A percentile compares a stretch with the other conserved stretches of the same genome.
These are phyloP conservation scores for Pelecanoides urinatrix DNA, from an alignment of 2,113 vertebrate species.

Conservation along the genomic window DNA sequence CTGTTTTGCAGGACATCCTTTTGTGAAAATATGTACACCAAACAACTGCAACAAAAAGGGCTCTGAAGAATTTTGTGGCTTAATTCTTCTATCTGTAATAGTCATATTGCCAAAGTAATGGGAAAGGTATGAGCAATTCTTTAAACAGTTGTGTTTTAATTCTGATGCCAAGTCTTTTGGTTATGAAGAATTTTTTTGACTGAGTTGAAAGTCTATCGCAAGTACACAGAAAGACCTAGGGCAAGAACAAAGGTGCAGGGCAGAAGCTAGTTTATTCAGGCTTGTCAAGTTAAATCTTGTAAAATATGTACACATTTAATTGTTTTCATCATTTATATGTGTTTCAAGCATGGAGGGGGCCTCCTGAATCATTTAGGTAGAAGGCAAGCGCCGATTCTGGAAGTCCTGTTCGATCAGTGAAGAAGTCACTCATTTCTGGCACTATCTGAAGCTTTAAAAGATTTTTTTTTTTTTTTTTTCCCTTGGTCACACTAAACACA, in stretches of 20 bases:
- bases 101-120: slow-evolving; percentile 19
- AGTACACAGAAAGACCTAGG: slow-evolving; percentile 59
- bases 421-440: neutral
- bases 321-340: slow-evolving; percentile 50
- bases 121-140: slow-evolving; percentile 50
- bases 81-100: slow-evolving; percentile 17
- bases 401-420: neutral
- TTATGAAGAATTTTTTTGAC: slow-evolving; percentile 44
- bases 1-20: neutral
- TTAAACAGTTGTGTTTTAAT: slow-evolving; percentile 43
- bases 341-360: neutral
- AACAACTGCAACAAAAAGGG: neutral
- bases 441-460: neutral
- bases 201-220: slow-evolving; percentile 48
- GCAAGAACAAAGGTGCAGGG: slow-evolving; percentile 61
- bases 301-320: slow-evolving; percentile 63
- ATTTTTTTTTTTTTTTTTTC: neutral
- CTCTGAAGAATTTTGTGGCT: neutral
- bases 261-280: slow-evolving; percentile 60
- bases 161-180: slow-evolving; percentile 37
- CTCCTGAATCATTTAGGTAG: slow-evolving; percentile 8
- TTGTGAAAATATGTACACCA: neutral
- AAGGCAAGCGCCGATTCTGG: neutral
- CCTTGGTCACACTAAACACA: neutral
- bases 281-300: slow-evolving; percentile 67